Base-by-base conservation (phyloP, 2,888 invertebrate genomes). In the Drosophila emarginata region DNA sequence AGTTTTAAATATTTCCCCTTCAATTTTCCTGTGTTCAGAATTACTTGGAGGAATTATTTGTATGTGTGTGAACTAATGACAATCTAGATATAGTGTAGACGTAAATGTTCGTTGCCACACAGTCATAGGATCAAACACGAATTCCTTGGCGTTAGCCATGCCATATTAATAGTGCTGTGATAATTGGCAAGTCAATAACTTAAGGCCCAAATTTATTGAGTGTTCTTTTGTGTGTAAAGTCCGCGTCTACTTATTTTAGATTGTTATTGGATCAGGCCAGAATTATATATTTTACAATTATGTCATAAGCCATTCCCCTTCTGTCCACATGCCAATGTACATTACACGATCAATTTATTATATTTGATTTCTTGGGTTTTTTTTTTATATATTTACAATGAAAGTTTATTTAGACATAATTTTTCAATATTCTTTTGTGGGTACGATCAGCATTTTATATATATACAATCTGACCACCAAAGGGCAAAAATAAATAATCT, bases 91-190 rank as follows among this genome's bases (percentile, higher is more conserved):
- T 45, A 45, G 45, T 18, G 45, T 45, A 45, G 45, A 45, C 45
- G 45, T 18, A 45, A 45, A 45, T 56, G 63, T 28, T 61, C n/a
- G 21, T 52, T 15, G 45, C 18, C 52, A 14, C 26, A 36, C 26
- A 36, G 37, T 51, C 21, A 28, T 50, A 57, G 57, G 28, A 23
- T 28, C n/a, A 54, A 14, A 45, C 12, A 50, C 36, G n/a, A 28
- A 14, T 50, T 45, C 60, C 45, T 32, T 50, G 36, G 63, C 45
- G 14, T 45, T 56, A 14, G 15, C 15, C 32, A 11, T 40, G 23
- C 18, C 28, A 21, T 52, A 37, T 23, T 63, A 63, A 40, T 61
- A 56, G 28, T 51, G 58, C 53, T 58, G 32, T 36, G 65, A 45
- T 18, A 36, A 32, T 51, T 7, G 63, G 39, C 52, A 59, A 5